Conservation (phyloP, 2,888 invertebrate species). For the Empis stercorea region DNA sequence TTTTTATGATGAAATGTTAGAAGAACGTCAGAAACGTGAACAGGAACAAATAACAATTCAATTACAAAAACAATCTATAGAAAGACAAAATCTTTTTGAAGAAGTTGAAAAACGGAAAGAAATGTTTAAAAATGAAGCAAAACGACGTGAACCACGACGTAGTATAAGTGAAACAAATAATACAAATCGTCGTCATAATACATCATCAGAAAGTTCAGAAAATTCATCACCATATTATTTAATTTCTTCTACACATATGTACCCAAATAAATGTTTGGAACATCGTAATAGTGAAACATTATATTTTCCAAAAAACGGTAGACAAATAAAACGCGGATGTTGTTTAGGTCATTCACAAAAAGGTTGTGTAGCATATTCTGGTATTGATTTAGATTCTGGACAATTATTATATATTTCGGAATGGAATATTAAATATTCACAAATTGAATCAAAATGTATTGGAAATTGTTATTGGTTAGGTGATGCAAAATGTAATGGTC, state of each 20-base stretch:
- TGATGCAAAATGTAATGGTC: conserved; percentile 29
- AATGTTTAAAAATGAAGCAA: conserved; percentile 55
- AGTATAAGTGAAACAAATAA: conserved; percentile 38
- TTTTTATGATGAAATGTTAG: conserved; percentile 85
- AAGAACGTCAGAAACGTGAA: conserved; percentile 52
- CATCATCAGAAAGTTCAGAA: conserved; percentile 44
- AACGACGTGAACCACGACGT: conserved; percentile 39
- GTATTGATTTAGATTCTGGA: conserved; percentile 61
- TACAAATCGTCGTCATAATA: conserved; percentile 31
- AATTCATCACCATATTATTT: conserved; percentile 35
- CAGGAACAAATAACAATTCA: conserved; percentile 47
- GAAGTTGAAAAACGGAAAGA: conserved; percentile 70
- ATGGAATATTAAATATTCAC: conserved; percentile 49
- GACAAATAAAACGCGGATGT: conserved; percentile 58
- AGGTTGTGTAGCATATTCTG: conserved; percentile 61
- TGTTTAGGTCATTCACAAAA: conserved; percentile 65
- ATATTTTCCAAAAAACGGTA: conserved; percentile 43
- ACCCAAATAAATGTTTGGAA: conserved; percentile 34
- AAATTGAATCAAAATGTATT: conserved; percentile 29
- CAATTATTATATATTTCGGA: conserved; percentile 60
- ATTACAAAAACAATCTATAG: conserved; percentile 51
- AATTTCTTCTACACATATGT: conserved; percentile 22
- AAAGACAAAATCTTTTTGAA: conserved; percentile 56
- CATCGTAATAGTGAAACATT: conserved; percentile 43
- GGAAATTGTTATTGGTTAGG: conserved; percentile 26